Percentiles rank a stretch among this genome's conserved stretches.
Conservation (phyloP, 2,888 invertebrate species). For the Unio delphinus region DNA sequence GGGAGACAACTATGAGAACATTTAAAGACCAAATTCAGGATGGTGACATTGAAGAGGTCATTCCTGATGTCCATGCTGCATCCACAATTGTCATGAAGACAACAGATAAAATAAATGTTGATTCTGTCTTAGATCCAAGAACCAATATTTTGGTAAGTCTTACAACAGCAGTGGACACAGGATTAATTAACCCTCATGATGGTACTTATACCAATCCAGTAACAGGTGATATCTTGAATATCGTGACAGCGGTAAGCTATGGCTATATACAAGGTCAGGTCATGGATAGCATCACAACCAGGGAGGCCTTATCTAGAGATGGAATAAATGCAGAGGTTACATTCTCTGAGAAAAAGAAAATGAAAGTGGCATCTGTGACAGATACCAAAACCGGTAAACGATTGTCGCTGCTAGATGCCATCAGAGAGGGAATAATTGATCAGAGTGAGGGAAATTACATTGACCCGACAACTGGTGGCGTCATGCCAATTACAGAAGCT, state of each 20-base stretch:
- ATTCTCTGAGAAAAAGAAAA: constrained; percentile 57
- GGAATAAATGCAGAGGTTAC: constrained; percentile 57
- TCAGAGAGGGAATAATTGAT: constrained; percentile 77
- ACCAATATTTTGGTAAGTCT: constrained; percentile 45
- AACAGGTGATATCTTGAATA: constrained; percentile 84
- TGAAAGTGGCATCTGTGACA: constrained; percentile 59
- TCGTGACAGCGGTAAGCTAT: constrained; percentile 86
- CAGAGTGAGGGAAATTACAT: constrained; percentile 81
- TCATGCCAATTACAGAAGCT: constrained; percentile 90
- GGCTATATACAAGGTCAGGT: constrained; percentile 74
- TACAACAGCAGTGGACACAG: constrained; percentile 52
- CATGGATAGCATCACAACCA: constrained; percentile 53
- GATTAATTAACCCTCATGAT: constrained; percentile 68
- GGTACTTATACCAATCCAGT: constrained; percentile 89
- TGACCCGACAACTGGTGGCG: constrained; percentile 78
- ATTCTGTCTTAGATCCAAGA: constrained; percentile 54
- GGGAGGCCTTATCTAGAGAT: constrained; percentile 50
- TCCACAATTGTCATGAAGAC: constrained; percentile 48
- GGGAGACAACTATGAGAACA: constrained; percentile 31
- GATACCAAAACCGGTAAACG: constrained; percentile 87
- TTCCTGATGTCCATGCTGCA: constrained; percentile 33
- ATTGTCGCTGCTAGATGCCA: constrained; percentile 78
- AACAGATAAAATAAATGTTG: constrained; percentile 51
- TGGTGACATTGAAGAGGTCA: constrained; percentile 58
- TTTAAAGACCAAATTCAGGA: constrained; percentile 58